These are phyloP conservation scores for Prunella fulvescens DNA, from an alignment of 2,113 vertebrate genomes.

Conservation along the genomic window DNA sequence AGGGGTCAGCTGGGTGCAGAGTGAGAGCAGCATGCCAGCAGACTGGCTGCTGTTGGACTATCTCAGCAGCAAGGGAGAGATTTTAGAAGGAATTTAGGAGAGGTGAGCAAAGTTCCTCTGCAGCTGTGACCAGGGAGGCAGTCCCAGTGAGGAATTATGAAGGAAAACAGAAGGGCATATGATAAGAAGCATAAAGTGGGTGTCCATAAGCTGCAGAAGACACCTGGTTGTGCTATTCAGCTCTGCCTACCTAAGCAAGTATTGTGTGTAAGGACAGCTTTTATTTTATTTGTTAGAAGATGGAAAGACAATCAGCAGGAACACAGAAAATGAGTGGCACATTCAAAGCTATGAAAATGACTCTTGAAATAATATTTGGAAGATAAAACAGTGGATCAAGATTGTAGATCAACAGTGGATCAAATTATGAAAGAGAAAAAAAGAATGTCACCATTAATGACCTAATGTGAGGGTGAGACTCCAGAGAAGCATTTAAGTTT, in stretches of 20 bases:
- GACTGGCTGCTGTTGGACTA: background rate
- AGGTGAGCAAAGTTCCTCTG: background rate
- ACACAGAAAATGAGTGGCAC: background rate
- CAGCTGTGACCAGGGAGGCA: background rate
- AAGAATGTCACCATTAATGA: background rate
- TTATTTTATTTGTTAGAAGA: background rate
- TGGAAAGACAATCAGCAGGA: background rate
- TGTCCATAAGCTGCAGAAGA: background rate
- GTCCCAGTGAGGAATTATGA: background rate
- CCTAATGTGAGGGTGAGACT: background rate
- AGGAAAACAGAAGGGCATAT: background rate
- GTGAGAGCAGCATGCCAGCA: accelerated
- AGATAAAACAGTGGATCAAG: background rate
- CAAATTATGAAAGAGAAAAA: background rate
- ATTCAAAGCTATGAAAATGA: background rate
- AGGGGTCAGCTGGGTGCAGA: background rate
- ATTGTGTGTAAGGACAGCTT: background rate
- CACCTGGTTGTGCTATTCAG: background rate
- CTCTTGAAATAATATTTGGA: background rate
- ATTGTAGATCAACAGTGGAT: background rate
- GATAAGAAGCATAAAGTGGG: background rate
- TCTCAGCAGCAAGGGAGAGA: background rate
- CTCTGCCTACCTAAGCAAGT: background rate
- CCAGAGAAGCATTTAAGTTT: background rate
- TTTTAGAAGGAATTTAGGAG: background rate